Base-by-base conservation (phyloP, 1,140 invertebrate species). In the Nymphalis io region DNA sequence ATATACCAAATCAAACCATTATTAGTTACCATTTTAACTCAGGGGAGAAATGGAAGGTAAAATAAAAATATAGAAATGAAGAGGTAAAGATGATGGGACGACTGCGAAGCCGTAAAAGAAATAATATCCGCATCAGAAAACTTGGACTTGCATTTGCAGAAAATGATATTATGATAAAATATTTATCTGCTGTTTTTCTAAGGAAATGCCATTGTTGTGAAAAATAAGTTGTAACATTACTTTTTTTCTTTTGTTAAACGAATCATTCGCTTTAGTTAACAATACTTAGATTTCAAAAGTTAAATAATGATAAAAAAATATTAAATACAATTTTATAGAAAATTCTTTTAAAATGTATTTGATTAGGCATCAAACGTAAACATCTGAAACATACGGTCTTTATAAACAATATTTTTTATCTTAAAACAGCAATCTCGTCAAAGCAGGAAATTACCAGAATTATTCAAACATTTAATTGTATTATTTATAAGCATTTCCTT, bases 161-260 rank as follows among this genome's bases (percentile, higher is more conserved):
- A 51, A 20, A 12, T 15, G 20, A 20, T 51, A n/a, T 51, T 51
- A 51, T 20, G 46, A 51, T 20, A 18, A 51, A 51, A 51, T 5
- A 20, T 51, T 51, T 51, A 51, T 51, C 46, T 10, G 6, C 16
- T 51, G 12, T 51, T 51, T 20, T 51, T 51, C 46, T 51, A 20
- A 11, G 4, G 18, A 18, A 18, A 16, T 20, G 12, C 11, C n/a
- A 51, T 23, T 55, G 3, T 55, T 27, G 27, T 27, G 48, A 20
- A 21, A 55, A 55, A 16, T 4, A 10, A 18, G 46, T 44, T 44
- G 40, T 44, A 15, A 2, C 46, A 27, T 27, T 55, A 55, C 18
- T 20, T 12, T 20, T 51, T 51, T 18, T 51, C 2, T 21, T 51
- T 51, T 10, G 18, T 21, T 51, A 51, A 51, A 51, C 20, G 20